phyloP scores from a whole-genome alignment of 2,797 vertebrate species.

The Tolypeutes matacus region DNA sequence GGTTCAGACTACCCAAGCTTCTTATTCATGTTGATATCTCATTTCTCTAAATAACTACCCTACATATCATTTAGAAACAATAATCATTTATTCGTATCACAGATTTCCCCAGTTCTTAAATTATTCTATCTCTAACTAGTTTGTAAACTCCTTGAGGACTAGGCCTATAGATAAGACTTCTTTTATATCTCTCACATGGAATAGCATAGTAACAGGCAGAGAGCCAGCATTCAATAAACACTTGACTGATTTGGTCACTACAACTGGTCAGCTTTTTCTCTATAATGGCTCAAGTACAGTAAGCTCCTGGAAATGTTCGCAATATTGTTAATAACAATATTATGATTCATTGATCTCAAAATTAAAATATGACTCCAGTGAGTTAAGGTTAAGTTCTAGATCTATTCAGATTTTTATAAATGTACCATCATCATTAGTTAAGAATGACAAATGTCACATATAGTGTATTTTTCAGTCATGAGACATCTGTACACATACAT shows the following conservation, averaged over 20 bases:
- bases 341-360: conserved; percentile 34
- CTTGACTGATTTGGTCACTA: not conserved
- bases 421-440: conserved; percentile 1
- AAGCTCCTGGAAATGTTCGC: conserved; percentile 10
- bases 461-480: conserved; percentile 1
- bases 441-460: conserved; percentile 29
- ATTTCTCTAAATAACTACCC: conserved; percentile 13
- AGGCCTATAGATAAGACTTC: not conserved
- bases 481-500: not conserved
- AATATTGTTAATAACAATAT: not conserved
- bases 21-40: not conserved
- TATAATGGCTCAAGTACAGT: not conserved
- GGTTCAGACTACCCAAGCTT: not conserved
- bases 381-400: conserved; percentile 30
- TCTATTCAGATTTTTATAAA: conserved; percentile 17
- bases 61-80: conserved; percentile 36
- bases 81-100: conserved; percentile 28
- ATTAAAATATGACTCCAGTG: conserved; percentile 37
- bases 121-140: conserved; percentile 23
- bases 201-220: not conserved
- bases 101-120: conserved; percentile 19
- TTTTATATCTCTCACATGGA: not conserved
- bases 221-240: conserved; percentile 28
- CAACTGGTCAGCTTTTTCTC: conserved; percentile 46
- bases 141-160: conserved; percentile 19